These are phyloP conservation scores for Popillia japonica DNA, from an alignment of 1,140 invertebrate species.

Conservation along the genomic window DNA sequence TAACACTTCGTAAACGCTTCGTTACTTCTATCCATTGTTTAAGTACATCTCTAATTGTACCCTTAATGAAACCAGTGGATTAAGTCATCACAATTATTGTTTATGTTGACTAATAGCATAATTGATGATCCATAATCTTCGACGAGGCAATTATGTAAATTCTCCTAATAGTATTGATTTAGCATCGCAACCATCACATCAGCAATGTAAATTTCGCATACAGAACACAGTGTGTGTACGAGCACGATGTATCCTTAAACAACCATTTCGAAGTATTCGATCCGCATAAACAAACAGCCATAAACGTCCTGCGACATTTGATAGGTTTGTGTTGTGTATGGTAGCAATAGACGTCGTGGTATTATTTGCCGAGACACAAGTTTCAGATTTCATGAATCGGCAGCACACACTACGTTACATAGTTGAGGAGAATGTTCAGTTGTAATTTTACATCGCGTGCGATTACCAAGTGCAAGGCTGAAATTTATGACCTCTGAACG, in stretches of 20 bases:
- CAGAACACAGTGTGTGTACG: not conserved
- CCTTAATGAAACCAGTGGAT: not conserved
- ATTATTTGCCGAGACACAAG: not conserved
- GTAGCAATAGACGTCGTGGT: constrained; percentile 24
- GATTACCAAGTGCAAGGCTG: constrained; percentile 34
- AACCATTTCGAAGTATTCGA: constrained; percentile 2
- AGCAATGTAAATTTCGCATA: not conserved
- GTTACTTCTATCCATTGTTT: not conserved
- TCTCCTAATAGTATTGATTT: constrained; percentile 1
- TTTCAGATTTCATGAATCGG: constrained; percentile 26
- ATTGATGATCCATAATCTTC: not conserved
- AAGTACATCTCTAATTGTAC: not conserved
- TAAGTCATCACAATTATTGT: not conserved
- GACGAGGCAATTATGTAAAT: not conserved
- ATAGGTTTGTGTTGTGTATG: not conserved
- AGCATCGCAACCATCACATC: not conserved
- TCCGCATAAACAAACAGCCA: constrained; percentile 11
- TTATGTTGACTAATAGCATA: not conserved
- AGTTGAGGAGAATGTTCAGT: not conserved
- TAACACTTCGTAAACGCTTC: not conserved
- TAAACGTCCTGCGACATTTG: constrained; percentile 1
- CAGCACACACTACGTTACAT: not conserved
- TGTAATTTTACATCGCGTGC: constrained; percentile 31
- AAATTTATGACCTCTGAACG: constrained; percentile 30
- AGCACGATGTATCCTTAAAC: not conserved